Base-by-base conservation (phyloP, 2,113 vertebrate genomes). In the Urocitellus parryii region DNA sequence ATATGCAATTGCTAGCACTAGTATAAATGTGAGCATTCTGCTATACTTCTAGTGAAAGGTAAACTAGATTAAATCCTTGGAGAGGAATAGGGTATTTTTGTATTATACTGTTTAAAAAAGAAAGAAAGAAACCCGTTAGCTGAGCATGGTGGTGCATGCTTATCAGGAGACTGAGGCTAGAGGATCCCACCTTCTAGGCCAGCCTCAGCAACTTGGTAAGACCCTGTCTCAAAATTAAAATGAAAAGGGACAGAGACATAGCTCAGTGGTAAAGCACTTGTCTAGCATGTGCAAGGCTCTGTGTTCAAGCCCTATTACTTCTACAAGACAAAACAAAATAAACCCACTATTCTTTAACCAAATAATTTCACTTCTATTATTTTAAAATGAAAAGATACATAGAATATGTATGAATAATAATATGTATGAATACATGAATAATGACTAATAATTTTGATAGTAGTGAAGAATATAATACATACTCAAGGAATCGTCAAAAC, bases 21-120 rank as follows among this genome's bases (percentile, higher is more conserved):
- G 12, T n/a, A 86, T 29, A 56, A 56, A 14, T 24, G 17, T 27
- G 58, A 25, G 25, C 34, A 53, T 11, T 79, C 18, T 77, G 22
- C 25, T 56, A 93, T 1, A 95, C 17, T 73, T 83, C 73, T 22
- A 24, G 16, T 88, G 32, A 94, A 95, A 95, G 45, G 72, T 68
- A 88, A 53, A 85, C 12, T 10, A 84, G 8, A 42, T 72, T 10
- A 91, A 63, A 16, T 72, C 88, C 39, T 29, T 56, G 32, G 8
- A 84, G 29, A 76, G 16, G 83, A 90, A 80, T 29, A 27, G 18
- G 10, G 2, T 68, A 90, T 61, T 85, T 83, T 87, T 90, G 10
- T 32, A 95, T 22, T 16, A 84, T n/a, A 85, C 1, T 89, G 13
- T 42, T 87, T 61, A 14, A 14, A 53, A 53, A 45, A 1, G 0